These are phyloP conservation scores for Thunnus thynnus DNA, from an alignment of 2,113 vertebrate genomes.

Conservation along the genomic window DNA sequence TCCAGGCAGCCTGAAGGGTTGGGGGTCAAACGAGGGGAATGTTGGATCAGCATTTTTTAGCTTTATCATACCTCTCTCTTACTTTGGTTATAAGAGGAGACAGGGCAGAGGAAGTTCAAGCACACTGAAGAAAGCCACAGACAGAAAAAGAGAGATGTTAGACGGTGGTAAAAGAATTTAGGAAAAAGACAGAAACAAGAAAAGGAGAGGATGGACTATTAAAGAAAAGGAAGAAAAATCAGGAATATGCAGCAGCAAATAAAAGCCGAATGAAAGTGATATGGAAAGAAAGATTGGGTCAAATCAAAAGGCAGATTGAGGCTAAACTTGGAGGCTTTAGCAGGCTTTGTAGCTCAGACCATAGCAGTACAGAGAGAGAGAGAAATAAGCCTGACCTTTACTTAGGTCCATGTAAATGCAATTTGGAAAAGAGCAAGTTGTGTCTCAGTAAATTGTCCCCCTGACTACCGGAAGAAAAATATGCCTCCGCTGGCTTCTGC, in stretches of 20 bases:
- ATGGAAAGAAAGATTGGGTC: background rate
- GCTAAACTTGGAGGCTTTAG: background rate
- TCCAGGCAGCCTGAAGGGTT: background rate
- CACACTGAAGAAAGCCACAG: background rate
- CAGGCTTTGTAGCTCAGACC: background rate
- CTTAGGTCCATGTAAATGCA: conserved; percentile 15
- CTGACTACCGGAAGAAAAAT: background rate
- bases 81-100: background rate
- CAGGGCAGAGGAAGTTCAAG: conserved; percentile 28
- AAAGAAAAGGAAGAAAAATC: background rate
- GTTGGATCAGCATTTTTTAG: background rate
- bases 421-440: conserved; percentile 30
- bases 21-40: background rate
- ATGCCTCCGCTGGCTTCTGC: background rate
- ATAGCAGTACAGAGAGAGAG: background rate
- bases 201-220: background rate
- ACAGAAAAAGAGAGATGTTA: background rate
- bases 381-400: conserved; percentile 38
- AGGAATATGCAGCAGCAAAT: background rate
- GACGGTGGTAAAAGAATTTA: background rate
- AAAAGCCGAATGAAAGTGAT: background rate
- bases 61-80: conserved; percentile 6
- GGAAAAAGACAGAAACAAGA: background rate
- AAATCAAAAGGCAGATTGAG: background rate
- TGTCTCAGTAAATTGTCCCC: conserved; percentile 15